phyloP scores from a whole-genome alignment of 1,140 invertebrate species.

The Limonius californicus region DNA sequence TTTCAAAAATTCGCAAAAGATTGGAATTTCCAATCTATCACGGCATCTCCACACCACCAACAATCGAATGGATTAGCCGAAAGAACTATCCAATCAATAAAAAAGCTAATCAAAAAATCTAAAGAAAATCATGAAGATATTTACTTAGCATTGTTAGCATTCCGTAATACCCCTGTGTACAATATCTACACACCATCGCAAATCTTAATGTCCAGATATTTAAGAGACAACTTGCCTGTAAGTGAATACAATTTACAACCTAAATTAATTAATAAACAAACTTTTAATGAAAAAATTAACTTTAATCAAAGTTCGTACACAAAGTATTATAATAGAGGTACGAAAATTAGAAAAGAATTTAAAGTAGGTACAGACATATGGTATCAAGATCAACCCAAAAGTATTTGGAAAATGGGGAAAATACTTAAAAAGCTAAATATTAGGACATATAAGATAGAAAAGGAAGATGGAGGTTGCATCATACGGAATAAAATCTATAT shows the following conservation, averaged over 20 bases:
- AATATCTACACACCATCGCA: background rate
- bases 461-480: background rate
- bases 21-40: slow-evolving; percentile 45
- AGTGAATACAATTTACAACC: background rate
- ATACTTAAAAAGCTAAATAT: background rate
- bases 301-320: too few species aligned
- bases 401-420: background rate
- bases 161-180: slow-evolving; percentile 32
- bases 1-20: slow-evolving; percentile 45
- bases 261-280: background rate
- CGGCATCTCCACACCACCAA: slow-evolving; percentile 43
- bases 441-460: background rate
- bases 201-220: slow-evolving; percentile 13
- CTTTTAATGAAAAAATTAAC: background rate
- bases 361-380: background rate
- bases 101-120: slow-evolving; percentile 38
- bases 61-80: slow-evolving; percentile 49
- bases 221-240: background rate
- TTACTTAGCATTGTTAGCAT: slow-evolving; percentile 32
- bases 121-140: slow-evolving; percentile 26
- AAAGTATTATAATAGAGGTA: background rate
- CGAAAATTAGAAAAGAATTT: background rate
- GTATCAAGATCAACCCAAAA: background rate
- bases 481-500: too few species aligned
- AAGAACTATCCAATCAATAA: slow-evolving; percentile 33